Evolutionary conservation across 2,888 invertebrate genomes (phyloP), one percentile per base, ranked within the genome.

Genomic region (Apotomis betuletana): DNA sequence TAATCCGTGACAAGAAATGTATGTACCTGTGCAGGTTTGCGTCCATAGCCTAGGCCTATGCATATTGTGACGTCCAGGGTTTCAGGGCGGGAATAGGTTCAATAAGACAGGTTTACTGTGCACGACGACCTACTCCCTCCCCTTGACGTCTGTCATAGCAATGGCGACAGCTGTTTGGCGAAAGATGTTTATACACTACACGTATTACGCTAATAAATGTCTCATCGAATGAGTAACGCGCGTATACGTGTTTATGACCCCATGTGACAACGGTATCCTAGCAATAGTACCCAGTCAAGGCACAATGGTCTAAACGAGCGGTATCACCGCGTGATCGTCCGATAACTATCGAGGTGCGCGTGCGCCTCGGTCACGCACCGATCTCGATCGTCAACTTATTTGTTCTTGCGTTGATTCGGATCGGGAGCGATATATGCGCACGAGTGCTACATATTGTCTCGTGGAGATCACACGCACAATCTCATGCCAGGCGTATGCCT

Each of bases 361-460:
- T 85, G 87, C 85, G 83, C 80, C 73, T 69, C 76, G 76, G 81
- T 83, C 84, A 83, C 85, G 84, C 81, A 76, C 68, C 68, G 79
- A 77, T 77, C 76, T 27, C 71, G 76, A 77, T 77, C 77, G 70
- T 73, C 73, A 73, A 64, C 74, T 63, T 77, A 79, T 79, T 74
- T 67, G 68, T 57, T 67, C 70, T 67, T 67, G 27, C 49, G 69
- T 57, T 36, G 64, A 70, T 64, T 64, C 64, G 51, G 57, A 57
- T 46, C 57, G 55, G 62, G 62, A 63, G 51, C 62, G 62, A 63
- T 51, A 44, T 65, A 46, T 46, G 55, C 65, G 65, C 65, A 65
- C 65, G 65, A 65, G 65, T 44, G 64, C 41, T 64, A 27, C 61
- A 55, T 64, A 64, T 64, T 27, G 65, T 57, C 44, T 55, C 8